Evolutionary conservation across 1,140 invertebrate species (phyloP).

Genomic region (Euschistus heros): DNA sequence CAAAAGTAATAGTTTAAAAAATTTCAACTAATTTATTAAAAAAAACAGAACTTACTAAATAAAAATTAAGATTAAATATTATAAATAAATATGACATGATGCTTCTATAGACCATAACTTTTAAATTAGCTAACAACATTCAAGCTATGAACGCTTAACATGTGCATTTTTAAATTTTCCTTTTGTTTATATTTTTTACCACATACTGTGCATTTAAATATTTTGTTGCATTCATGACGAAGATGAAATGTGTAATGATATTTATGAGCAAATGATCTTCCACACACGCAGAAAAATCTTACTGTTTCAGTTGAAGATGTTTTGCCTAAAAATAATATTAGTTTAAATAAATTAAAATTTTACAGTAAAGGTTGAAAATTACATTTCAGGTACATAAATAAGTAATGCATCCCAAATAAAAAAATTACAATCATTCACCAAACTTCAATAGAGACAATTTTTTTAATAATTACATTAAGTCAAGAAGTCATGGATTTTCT

Average conservation of each 20-base stretch:
- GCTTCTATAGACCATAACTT: neutral
- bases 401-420: no score
- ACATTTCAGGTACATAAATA: no score
- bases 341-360: no score
- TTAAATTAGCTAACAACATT: neutral
- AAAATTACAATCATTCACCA: no score
- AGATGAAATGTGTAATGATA: conserved; percentile 9
- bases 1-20: neutral
- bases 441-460: no score
- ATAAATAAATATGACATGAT: neutral
- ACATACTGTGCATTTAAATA: conserved; percentile 5
- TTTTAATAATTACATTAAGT: no score
- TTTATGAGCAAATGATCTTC: conserved; percentile 7
- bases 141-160: neutral
- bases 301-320: no score
- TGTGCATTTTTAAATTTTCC: no score
- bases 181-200: neutral
- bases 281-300: conserved; percentile 10
- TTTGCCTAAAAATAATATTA: no score
- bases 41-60: neutral
- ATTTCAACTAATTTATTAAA: neutral
- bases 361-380: no score
- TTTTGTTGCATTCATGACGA: conserved; percentile 17
- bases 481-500: no score
- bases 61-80: neutral